Percentiles rank a stretch among this genome's conserved stretches.
These are phyloP conservation scores for Eupristina koningsbergeri DNA, from an alignment of 1,140 invertebrate genomes.

Conservation along the genomic window DNA sequence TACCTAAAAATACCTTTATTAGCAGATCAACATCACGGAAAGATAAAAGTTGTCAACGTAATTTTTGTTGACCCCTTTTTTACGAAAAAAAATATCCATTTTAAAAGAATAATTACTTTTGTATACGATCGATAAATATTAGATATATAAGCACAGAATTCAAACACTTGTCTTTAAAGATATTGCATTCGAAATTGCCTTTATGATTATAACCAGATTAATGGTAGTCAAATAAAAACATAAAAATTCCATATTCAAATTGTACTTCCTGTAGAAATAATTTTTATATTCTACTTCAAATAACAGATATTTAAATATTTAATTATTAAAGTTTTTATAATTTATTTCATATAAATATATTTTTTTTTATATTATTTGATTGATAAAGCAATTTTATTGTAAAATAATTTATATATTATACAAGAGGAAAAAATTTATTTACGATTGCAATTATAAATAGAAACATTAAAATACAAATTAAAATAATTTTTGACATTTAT, in stretches of 20 bases:
- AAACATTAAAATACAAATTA: too few relatives aligned
- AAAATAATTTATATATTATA: too few relatives aligned
- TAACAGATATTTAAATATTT: too few relatives aligned
- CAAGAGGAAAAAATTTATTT: too few relatives aligned
- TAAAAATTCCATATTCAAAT: slow-evolving; percentile 25
- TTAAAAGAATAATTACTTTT: slow-evolving; percentile 46
- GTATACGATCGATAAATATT: slow-evolving; percentile 44
- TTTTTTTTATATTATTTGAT: too few relatives aligned
- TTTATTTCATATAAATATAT: too few relatives aligned
- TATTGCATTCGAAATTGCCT: slow-evolving; percentile 26
- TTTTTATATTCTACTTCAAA: background rate
- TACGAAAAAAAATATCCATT: slow-evolving; percentile 33
- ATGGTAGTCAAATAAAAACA: slow-evolving; percentile 4
- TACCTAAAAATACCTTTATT: background rate
- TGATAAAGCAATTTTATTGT: too few relatives aligned
- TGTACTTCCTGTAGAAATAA: background rate
- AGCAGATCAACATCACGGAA: background rate
- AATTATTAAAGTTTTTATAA: too few relatives aligned
- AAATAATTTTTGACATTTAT: too few relatives aligned
- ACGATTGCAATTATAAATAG: too few relatives aligned
- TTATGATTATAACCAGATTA: slow-evolving; percentile 20
- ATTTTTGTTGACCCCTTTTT: slow-evolving; percentile 20
- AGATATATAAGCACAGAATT: background rate
- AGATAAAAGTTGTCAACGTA: slow-evolving; percentile 24
- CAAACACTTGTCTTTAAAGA: slow-evolving; percentile 19